A percentile compares a stretch with the other conserved stretches of the same genome.
These are phyloP conservation scores for Helicoverpa zea DNA, from an alignment of 1,140 invertebrate species.

Conservation along the genomic window DNA sequence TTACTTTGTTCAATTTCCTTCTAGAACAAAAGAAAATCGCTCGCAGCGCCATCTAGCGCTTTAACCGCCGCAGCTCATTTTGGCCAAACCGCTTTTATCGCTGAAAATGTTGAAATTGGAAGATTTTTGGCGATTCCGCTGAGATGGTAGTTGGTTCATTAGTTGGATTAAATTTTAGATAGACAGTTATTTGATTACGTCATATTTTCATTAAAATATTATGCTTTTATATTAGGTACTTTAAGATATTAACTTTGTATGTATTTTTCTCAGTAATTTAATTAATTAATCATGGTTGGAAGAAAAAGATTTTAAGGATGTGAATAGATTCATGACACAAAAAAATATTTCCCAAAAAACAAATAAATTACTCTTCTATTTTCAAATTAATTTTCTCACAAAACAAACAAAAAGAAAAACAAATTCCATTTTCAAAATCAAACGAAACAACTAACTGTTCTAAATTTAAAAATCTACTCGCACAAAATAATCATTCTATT, in stretches of 20 bases:
- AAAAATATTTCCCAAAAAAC: too few species aligned
- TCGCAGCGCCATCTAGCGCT: conserved; percentile 22
- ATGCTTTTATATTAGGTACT: too few species aligned
- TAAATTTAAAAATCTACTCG: conserved; percentile 8
- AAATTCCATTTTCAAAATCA: background rate
- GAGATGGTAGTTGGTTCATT: too few species aligned
- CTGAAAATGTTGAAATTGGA: conserved; percentile 4
- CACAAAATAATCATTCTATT: conserved; percentile 37
- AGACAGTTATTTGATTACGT: background rate
- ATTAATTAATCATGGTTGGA: too few species aligned
- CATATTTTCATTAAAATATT: background rate
- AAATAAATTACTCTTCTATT: too few species aligned
- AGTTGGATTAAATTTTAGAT: too few species aligned
- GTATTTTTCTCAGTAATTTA: too few species aligned
- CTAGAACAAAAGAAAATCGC: conserved; percentile 34
- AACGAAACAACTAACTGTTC: background rate
- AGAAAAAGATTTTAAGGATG: too few species aligned
- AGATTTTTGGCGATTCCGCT: background rate
- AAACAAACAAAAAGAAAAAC: background rate
- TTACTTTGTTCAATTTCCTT: conserved; percentile 42
- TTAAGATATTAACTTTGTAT: too few species aligned
- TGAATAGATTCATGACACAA: too few species aligned
- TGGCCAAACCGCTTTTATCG: conserved; percentile 7
- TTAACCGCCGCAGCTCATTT: conserved; percentile 23
- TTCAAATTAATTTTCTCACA: too few species aligned